Base-by-base conservation (phyloP, 2,113 vertebrate species). In the Pelodiscus sinensis region DNA sequence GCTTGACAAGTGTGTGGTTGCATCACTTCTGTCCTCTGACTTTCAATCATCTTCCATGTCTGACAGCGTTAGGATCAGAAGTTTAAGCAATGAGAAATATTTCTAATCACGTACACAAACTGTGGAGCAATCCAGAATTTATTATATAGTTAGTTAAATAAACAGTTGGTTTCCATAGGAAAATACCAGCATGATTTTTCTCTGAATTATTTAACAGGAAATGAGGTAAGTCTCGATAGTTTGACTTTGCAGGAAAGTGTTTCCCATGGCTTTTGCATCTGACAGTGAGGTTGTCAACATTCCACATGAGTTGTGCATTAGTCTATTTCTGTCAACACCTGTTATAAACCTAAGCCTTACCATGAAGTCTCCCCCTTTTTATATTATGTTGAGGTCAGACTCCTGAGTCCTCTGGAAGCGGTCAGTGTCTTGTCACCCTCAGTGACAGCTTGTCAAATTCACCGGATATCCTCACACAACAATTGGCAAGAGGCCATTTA, bases 401-500 rank as follows among this genome's bases (percentile, higher is more conserved):
- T 78, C 90, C 79, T 12, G 50, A 79, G 89, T 38, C 75, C 79
- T 65, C 86, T 75, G 85, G 56, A 83, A 91, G 89, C 92, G 27
- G 73, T 50, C 38, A 50, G 22, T 44, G 73, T 82, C 82, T 88
- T 90, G 81, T 85, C 44, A 89, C 82, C 75, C 84, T 87, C 84
- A 95, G 94, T 91, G 87, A 96, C 94, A 95, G 93, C 96, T 86
- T 68, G n/a, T 86, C 89, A 58, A 94, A 90, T 50, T 77, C 96
- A 93, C 93, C 95, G 96, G 96, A 96, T 92, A 92, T 96, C 94
- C 96, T 94, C 84, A 78, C 84, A 95, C 90, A 54, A 77, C 16
- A 84, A 75, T 85, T 81, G 92, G 96, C 95, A 71, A 25, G 22
- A 52, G 73, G 44, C 73, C 38, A 77, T 25, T 24, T 24, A 77